Conservation (phyloP, 37 sponge, comb jelly and placozoan species). For the Aplysina aerophoba region DNA sequence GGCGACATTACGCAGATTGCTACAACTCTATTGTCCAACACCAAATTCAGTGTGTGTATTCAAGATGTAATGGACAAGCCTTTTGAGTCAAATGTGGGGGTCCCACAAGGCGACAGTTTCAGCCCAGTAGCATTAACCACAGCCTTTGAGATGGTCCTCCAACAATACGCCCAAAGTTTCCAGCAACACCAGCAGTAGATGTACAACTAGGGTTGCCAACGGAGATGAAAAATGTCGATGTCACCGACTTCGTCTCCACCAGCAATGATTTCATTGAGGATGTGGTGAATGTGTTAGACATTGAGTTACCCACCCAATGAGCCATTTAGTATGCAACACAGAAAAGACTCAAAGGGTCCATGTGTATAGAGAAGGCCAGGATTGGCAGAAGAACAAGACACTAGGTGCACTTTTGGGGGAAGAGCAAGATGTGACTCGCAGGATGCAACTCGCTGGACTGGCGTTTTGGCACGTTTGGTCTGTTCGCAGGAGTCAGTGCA, state of each 20-base stretch:
- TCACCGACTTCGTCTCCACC: conserved; percentile 12
- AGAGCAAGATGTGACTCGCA: neutral
- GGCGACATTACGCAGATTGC: neutral
- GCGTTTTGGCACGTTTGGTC: neutral
- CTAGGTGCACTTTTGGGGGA: neutral
- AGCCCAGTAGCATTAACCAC: conserved; percentile 13
- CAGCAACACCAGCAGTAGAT: neutral
- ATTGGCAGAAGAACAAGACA: conserved; percentile 6
- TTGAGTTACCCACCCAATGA: neutral
- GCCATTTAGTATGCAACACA: conserved; percentile 3
- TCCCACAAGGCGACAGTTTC: conserved; percentile 27
- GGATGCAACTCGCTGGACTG: conserved; percentile 9
- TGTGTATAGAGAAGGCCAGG: neutral
- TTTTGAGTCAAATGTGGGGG: conserved; percentile 14
- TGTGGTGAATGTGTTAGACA: conserved; percentile 1
- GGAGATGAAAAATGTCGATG: conserved; percentile 24
- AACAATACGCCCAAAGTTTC: neutral
- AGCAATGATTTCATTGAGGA: neutral
- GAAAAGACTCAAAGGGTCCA: neutral
- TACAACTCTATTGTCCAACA: no score
- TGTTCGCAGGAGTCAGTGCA: conserved; percentile 2
- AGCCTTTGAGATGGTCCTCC: conserved; percentile 6
- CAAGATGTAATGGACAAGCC: no score
- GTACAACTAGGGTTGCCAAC: neutral
- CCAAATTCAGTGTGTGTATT: no score